Conservation (phyloP, 2,888 invertebrate genomes). For the Dryocosmus kuriphilus region DNA sequence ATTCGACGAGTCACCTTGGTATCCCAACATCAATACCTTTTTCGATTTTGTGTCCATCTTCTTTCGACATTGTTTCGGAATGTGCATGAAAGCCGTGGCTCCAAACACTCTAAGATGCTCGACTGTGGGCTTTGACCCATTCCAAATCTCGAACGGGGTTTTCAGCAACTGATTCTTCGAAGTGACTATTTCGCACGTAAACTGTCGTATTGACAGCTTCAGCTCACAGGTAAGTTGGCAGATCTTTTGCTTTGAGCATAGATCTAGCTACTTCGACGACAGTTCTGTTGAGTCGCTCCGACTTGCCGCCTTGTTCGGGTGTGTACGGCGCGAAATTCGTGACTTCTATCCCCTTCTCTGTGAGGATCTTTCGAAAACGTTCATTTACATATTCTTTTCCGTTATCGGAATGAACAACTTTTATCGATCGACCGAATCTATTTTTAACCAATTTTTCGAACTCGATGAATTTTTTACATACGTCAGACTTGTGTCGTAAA, state of each 20-base stretch:
- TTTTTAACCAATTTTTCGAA: slow-evolving; percentile 46
- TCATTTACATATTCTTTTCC: slow-evolving; percentile 46
- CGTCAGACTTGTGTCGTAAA: too few species aligned
- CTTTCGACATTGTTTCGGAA: slow-evolving; percentile 51
- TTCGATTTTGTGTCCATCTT: slow-evolving; percentile 53
- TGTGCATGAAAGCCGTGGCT: slow-evolving; percentile 51
- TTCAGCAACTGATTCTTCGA: slow-evolving; percentile 32
- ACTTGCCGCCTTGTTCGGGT: background rate
- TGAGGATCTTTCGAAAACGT: background rate
- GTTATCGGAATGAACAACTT: slow-evolving; percentile 51
- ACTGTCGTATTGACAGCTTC: slow-evolving; percentile 69
- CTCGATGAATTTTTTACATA: slow-evolving; percentile 48
- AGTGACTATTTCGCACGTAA: slow-evolving; percentile 65
- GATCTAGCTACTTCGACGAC: slow-evolving; percentile 66
- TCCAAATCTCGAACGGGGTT: slow-evolving; percentile 61
- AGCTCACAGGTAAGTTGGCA: slow-evolving; percentile 68
- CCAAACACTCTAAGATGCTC: slow-evolving; percentile 62
- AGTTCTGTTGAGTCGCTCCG: slow-evolving; percentile 62
- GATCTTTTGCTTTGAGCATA: slow-evolving; percentile 60
- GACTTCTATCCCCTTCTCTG: slow-evolving; percentile 6
- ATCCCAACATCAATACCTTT: too few species aligned
- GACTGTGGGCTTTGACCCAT: slow-evolving; percentile 57
- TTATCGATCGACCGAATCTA: slow-evolving; percentile 45
- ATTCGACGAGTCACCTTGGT: too few species aligned
- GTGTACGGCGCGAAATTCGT: background rate